Evolutionary conservation across 35 echinoderm and acorn worm species (phyloP), one percentile per base, ranked within the genome.

Genomic region (Acanthaster planci): DNA sequence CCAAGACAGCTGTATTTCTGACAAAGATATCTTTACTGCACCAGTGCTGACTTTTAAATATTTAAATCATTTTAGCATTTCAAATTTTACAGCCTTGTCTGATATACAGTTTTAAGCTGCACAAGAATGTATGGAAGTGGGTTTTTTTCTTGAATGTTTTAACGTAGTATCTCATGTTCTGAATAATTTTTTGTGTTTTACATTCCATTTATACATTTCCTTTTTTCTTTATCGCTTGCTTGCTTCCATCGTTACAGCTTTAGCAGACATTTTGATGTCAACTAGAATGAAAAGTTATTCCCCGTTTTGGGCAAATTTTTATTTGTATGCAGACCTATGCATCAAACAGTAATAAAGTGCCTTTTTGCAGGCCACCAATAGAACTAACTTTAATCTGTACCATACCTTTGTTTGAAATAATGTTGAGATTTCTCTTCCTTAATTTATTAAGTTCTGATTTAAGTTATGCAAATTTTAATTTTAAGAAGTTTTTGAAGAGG

Each of bases 401-500:
- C 18, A 72, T 72, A 30, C 0, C 1, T 29, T 5, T 29, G 29
- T 72, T 72, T 3, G 8, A 26, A 72, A 72, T 72, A 72, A 72
- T 72, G 64, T 72, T 72, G 30, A 72, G 22, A 72, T 72, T 72
- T 72, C 6, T 12, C 23, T 47, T 4, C 18, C 64, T 72, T 72
- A 72, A 72, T 72, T 72, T 72, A 72, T 72, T 26, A 31, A 14
- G 23, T 30, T 72, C 30, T 72, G 10, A 72, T 29, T 34, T 72
- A 72, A 72, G 30, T 72, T 72, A 72, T 72, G 64, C 64, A 72
- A 72, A 72, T 72, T 72, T 72, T 72, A 12, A 72, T 7, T 26
- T 72, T 72, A 14, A 27, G 64, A 72, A 31, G 7, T 72, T 68
- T 72, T 68, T 72, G 8, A n/a, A 72, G 23, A 72, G 30, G 22